These are phyloP conservation scores for Myripristis jacobus DNA, from an alignment of 2,797 vertebrate genomes.

Conservation along the genomic window DNA sequence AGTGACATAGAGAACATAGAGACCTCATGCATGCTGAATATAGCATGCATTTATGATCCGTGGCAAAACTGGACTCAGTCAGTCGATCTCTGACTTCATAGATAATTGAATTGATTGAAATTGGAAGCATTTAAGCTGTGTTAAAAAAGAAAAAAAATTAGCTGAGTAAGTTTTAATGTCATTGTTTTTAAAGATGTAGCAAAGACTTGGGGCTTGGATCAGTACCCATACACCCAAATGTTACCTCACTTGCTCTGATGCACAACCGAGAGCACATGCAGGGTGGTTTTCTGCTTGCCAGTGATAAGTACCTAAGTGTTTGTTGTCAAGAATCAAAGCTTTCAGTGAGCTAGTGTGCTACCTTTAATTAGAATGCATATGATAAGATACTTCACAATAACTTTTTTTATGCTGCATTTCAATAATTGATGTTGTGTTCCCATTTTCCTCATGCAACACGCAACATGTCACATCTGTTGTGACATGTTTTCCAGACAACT, in stretches of 20 bases:
- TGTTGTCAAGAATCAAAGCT: slow-evolving; percentile 18
- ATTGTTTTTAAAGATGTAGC: slow-evolving; percentile 52
- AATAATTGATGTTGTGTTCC: slow-evolving; percentile 10
- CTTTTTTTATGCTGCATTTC: background rate
- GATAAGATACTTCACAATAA: slow-evolving; percentile 4
- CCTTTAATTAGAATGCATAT: too few relatives aligned
- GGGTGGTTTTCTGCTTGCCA: background rate
- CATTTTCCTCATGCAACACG: background rate
- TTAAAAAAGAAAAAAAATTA: slow-evolving; percentile 50
- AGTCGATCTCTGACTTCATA: background rate
- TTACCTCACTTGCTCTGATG: slow-evolving; percentile 59
- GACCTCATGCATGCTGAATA: slow-evolving; percentile 24
- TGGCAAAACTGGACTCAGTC: slow-evolving; percentile 6
- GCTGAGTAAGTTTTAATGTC: slow-evolving; percentile 59
- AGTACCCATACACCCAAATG: slow-evolving; percentile 58
- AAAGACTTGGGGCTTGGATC: slow-evolving; percentile 55
- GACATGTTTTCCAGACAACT: background rate
- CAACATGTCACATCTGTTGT: too few relatives aligned
- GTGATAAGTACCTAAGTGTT: slow-evolving; percentile 5
- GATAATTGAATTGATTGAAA: slow-evolving; percentile 31
- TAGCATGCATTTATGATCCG: slow-evolving; percentile 12
- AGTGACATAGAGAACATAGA: slow-evolving; percentile 47
- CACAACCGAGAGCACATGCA: slow-evolving; percentile 45
- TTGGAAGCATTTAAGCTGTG: slow-evolving; percentile 43
- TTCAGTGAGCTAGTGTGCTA: background rate